These are phyloP conservation scores for Zoanthus sociatus DNA, from an alignment of 92 coral and sea anemone species.

Conservation along the genomic window DNA sequence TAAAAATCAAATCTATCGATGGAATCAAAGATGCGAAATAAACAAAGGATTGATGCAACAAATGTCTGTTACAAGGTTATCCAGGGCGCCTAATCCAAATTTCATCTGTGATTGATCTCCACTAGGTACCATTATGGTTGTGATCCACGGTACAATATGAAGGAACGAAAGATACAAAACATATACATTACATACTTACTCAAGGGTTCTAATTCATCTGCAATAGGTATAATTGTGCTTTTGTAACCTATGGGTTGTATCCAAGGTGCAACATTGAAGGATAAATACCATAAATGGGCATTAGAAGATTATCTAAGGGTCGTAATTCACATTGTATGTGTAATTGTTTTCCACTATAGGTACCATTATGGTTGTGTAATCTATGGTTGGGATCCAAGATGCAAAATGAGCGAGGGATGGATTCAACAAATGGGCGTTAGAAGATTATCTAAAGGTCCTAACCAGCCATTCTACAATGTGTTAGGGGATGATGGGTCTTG, in stretches of 20 bases:
- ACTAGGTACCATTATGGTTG: no score
- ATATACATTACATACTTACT: constrained; percentile 85
- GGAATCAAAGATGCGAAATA: no score
- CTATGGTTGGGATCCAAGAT: constrained; percentile 93
- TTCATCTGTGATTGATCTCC: no score
- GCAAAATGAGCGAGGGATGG: constrained; percentile 89
- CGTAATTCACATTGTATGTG: constrained; percentile 61
- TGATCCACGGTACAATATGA: constrained; percentile 85
- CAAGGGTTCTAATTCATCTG: constrained; percentile 77
- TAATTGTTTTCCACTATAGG: constrained; percentile 17
- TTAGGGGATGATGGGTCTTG: constrained; percentile 89
- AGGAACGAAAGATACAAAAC: constrained; percentile 82
- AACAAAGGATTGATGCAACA: no score
- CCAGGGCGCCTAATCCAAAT: neutral
- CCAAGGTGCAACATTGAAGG: constrained; percentile 76
- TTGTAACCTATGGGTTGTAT: constrained; percentile 92
- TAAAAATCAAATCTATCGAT: no score
- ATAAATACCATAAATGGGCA: constrained; percentile 91
- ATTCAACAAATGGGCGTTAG: constrained; percentile 91
- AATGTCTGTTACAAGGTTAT: neutral
- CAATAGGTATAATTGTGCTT: constrained; percentile 77
- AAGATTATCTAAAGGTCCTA: constrained; percentile 77
- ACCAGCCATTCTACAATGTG: constrained; percentile 94
- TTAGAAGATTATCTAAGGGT: constrained; percentile 76
- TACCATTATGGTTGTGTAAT: constrained; percentile 93